These are phyloP conservation scores for Loris lydekkerianus DNA, from an alignment of 2,797 vertebrate genomes.

Conservation along the genomic window DNA sequence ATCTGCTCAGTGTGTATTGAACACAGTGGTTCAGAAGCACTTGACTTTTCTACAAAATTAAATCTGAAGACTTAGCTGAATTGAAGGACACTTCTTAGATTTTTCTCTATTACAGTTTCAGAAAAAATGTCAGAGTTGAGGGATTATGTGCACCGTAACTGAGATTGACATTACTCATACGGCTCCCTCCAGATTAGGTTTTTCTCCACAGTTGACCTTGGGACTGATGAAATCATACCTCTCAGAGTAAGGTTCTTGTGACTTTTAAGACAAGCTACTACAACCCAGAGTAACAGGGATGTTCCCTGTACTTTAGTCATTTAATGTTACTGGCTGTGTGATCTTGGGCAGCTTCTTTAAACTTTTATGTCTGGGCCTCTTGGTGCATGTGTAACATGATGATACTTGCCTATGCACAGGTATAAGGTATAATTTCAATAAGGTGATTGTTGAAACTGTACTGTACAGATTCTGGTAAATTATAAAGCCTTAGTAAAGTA, in stretches of 20 bases:
- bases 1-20: neutral
- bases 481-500: neutral
- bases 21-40: neutral
- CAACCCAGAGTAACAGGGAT: neutral
- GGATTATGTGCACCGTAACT: neutral
- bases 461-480: neutral
- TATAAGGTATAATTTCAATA: neutral
- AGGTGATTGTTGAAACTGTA: neutral
- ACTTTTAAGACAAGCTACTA: neutral
- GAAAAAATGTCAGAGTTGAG: slow-evolving; percentile 3
- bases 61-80: neutral
- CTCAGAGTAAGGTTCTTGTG: neutral
- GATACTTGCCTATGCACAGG: neutral
- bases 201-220: neutral
- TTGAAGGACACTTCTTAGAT: neutral
- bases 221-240: neutral
- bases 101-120: neutral
- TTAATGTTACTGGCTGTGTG: neutral
- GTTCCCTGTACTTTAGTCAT: neutral
- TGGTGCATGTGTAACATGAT: neutral
- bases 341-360: neutral
- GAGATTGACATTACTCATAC: neutral
- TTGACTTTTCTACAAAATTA: neutral
- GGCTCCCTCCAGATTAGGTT: neutral
- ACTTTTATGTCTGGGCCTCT: neutral